phyloP scores from a whole-genome alignment of 2,888 invertebrate species.

The Cheilosia urbana region DNA sequence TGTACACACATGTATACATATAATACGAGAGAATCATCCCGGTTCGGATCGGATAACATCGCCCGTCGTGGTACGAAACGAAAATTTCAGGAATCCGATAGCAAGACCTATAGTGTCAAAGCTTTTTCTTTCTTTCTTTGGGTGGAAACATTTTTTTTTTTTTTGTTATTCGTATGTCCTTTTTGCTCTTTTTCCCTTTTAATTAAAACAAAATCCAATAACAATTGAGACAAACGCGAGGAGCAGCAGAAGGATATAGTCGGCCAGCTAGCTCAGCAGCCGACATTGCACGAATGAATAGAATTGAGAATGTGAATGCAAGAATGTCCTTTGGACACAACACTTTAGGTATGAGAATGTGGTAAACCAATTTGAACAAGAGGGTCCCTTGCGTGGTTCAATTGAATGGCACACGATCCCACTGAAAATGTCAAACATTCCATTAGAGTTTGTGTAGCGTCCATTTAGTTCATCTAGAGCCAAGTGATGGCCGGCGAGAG shows the following conservation, averaged over 20 bases:
- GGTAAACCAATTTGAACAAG: constrained; percentile 69
- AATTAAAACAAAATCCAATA: constrained; percentile 76
- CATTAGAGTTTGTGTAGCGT: constrained; percentile 68
- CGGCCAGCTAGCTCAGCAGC: constrained; percentile 20
- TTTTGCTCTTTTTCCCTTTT: constrained; percentile 59
- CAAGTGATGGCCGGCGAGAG: constrained; percentile 15
- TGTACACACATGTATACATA: neutral
- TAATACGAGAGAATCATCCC: neutral
- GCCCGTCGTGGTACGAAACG: constrained; percentile 12
- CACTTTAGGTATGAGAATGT: constrained; percentile 45
- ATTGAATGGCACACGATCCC: constrained; percentile 68
- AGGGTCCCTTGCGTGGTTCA: constrained; percentile 64
- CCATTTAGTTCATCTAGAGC: constrained; percentile 54
- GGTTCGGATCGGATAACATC: constrained; percentile 4
- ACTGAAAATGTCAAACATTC: constrained; percentile 72
- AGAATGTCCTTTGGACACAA: constrained; percentile 51
- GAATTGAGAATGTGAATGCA: constrained; percentile 43
- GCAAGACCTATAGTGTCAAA: constrained; percentile 62
- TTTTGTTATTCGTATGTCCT: neutral
- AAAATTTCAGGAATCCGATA: constrained; percentile 62
- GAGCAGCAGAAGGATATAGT: constrained; percentile 18
- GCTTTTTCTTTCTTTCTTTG: constrained; percentile 21
- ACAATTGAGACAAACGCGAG: constrained; percentile 59
- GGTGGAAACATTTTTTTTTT: neutral
- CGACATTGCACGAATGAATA: constrained; percentile 63